Evolutionary conservation across 2,113 vertebrate species (phyloP).

Genomic region (Circaetus gallicus): DNA sequence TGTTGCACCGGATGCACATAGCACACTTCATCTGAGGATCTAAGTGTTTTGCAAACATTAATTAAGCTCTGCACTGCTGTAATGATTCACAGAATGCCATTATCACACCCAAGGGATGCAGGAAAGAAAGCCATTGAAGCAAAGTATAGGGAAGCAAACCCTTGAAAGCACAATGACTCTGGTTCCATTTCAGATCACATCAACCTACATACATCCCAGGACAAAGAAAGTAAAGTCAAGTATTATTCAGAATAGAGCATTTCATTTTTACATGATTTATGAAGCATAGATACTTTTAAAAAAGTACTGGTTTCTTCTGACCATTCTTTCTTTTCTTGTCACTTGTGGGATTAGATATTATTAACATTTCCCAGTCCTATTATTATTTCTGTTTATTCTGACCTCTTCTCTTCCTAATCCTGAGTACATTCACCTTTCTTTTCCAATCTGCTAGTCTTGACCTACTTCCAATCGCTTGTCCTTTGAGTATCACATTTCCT

Average conservation of each 20-base stretch:
- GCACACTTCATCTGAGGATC: slow-evolving; percentile 22
- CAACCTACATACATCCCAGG: neutral
- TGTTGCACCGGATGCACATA: neutral
- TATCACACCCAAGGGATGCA: slow-evolving; percentile 52
- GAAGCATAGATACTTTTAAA: neutral
- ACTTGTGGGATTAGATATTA: neutral
- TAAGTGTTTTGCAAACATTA: slow-evolving; percentile 54
- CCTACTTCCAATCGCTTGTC: neutral
- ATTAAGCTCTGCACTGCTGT: slow-evolving; percentile 52
- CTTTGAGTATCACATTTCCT: neutral
- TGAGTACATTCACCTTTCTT: neutral
- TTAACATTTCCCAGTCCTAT: neutral
- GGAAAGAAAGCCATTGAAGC: neutral
- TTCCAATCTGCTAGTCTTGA: neutral
- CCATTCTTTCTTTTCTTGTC: neutral
- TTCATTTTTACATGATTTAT: neutral
- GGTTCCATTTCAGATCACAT: neutral
- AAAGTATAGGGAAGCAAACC: neutral
- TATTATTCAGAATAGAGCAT: neutral
- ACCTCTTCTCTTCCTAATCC: neutral
- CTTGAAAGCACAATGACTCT: slow-evolving; percentile 14
- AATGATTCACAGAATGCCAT: slow-evolving; percentile 46
- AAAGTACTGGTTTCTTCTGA: neutral
- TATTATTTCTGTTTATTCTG: neutral
- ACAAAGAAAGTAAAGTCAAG: neutral